Base-by-base conservation (phyloP, 2,113 vertebrate species). In the Boleophthalmus pectinirostris region DNA sequence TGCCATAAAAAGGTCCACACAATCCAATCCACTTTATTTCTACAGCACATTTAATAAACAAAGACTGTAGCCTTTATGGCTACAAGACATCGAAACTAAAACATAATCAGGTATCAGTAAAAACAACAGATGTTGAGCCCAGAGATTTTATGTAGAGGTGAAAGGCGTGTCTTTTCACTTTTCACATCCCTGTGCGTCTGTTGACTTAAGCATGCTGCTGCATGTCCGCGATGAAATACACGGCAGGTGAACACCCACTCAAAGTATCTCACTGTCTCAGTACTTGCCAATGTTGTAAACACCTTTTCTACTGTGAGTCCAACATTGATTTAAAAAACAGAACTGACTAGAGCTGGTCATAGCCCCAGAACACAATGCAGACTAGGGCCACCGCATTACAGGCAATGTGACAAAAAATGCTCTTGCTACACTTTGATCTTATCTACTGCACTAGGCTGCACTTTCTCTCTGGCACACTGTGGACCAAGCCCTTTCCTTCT, bases 401-500 rank as follows among this genome's bases (percentile, higher is more conserved):
- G n/a, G 58, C 61, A 54, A 54, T 54, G 58, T 73, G 51, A 23
- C n/a, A 63, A 72, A 24, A 66, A 58, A 60, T 69, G 51, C 51
- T 54, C 20, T 20, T 54, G 51, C 51, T 64, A 23, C 71, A 82
- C 64, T 29, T 78, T 46, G 87, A 87, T 92, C 78, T 91, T 97
- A 97, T 96, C 95, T 92, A 74, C 69, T 84, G 85, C 90, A 89
- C 74, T 72, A 46, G 73, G 58, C 57, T 73, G 69, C 66, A 73
- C 75, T 89, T 86, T 91, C 90, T 88, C 83, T 83, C 81, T 83
- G 79, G 85, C 87, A 88, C 82, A 81, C 84, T 87, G 89, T 29
- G 92, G 89, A 91, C 95, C 97, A 95, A 96, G 90, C 95, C 95
- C 96, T 98, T 66, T 97, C 96, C 96, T 95, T 86, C 79, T 85